Percentiles rank a stretch among this genome's conserved stretches.
Evolutionary conservation across 2,888 invertebrate species (phyloP).

Genomic region (Papilio demoleus): DNA sequence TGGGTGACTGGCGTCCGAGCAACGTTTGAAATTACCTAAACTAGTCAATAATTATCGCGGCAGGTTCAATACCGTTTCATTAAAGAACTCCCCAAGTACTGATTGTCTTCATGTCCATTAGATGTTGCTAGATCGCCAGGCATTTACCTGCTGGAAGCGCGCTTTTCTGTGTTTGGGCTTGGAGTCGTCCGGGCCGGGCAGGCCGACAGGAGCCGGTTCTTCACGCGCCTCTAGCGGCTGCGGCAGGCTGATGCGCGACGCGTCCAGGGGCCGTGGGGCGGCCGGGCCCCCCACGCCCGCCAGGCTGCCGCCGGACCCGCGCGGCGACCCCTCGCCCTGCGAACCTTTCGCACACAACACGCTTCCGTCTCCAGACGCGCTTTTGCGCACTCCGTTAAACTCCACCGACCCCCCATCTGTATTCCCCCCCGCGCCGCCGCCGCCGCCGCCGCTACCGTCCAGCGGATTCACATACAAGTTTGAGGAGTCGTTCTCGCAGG

Average conservation of each 20-base stretch:
- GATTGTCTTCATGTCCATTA: background rate
- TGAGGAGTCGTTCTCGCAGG: slow-evolving; percentile 88
- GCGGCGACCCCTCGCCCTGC: slow-evolving; percentile 81
- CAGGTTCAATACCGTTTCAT: no score
- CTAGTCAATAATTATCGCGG: background rate
- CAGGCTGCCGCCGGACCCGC: slow-evolving; percentile 76
- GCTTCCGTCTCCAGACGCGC: slow-evolving; percentile 90
- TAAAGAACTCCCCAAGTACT: background rate
- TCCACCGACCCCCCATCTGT: slow-evolving; percentile 59
- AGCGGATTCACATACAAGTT: slow-evolving; percentile 95
- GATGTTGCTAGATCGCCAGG: slow-evolving; percentile 38
- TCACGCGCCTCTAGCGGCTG: slow-evolving; percentile 68
- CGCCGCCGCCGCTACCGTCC: slow-evolving; percentile 85
- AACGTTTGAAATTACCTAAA: background rate
- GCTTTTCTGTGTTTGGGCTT: slow-evolving; percentile 93
- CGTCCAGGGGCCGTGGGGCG: slow-evolving; percentile 59
- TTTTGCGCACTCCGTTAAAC: slow-evolving; percentile 88
- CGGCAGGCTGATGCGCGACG: slow-evolving; percentile 75
- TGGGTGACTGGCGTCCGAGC: slow-evolving; percentile 6
- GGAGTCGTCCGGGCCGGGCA: slow-evolving; percentile 76
- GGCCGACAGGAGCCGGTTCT: slow-evolving; percentile 78
- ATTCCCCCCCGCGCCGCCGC: slow-evolving; percentile 65
- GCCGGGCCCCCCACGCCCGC: slow-evolving; percentile 57
- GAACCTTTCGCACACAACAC: slow-evolving; percentile 85
- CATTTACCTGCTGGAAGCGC: slow-evolving; percentile 90